Conservation (phyloP, 92 coral and sea anemone genomes). For the Phymanthus crucifer region DNA sequence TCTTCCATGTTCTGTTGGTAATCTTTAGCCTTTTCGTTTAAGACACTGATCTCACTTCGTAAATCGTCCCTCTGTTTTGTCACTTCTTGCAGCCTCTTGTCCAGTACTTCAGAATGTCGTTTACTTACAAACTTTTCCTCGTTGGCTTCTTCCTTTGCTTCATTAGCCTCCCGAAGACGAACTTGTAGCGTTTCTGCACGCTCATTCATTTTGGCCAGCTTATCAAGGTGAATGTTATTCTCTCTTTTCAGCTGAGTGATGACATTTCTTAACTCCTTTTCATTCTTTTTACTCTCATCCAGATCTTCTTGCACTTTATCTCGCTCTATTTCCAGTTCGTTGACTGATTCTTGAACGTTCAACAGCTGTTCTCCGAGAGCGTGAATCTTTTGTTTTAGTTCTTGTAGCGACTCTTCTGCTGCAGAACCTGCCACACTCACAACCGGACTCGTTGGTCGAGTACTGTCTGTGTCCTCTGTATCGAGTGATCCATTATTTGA, state of each 20-base stretch:
- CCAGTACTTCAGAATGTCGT: constrained; percentile 50
- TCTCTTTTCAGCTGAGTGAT: constrained; percentile 67
- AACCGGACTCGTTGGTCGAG: constrained; percentile 18
- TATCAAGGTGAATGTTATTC: constrained; percentile 54
- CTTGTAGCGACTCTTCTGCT: constrained; percentile 40
- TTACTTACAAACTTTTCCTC: constrained; percentile 65
- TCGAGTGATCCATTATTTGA: background rate
- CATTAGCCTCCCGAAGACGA: constrained; percentile 81
- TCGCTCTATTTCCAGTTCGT: constrained; percentile 72
- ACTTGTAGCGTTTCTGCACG: constrained; percentile 72
- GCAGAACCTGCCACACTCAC: constrained; percentile 30
- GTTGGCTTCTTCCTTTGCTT: constrained; percentile 76
- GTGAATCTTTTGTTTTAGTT: constrained; percentile 47
- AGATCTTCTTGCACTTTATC: constrained; percentile 61
- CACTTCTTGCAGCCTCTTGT: constrained; percentile 50
- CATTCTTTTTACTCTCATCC: constrained; percentile 64
- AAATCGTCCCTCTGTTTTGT: constrained; percentile 39
- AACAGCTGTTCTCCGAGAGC: constrained; percentile 39
- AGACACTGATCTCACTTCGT: constrained; percentile 31
- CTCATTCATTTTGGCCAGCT: constrained; percentile 65
- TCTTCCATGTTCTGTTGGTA: constrained; percentile 48
- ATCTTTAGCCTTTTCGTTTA: constrained; percentile 45
- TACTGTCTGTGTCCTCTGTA: constrained; percentile 10
- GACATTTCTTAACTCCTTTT: constrained; percentile 55
- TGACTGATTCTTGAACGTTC: constrained; percentile 51